A percentile compares a stretch with the other conserved stretches of the same genome.
These are phyloP conservation scores for Vidua chalybeata DNA, from an alignment of 2,113 vertebrate genomes.

Conservation along the genomic window DNA sequence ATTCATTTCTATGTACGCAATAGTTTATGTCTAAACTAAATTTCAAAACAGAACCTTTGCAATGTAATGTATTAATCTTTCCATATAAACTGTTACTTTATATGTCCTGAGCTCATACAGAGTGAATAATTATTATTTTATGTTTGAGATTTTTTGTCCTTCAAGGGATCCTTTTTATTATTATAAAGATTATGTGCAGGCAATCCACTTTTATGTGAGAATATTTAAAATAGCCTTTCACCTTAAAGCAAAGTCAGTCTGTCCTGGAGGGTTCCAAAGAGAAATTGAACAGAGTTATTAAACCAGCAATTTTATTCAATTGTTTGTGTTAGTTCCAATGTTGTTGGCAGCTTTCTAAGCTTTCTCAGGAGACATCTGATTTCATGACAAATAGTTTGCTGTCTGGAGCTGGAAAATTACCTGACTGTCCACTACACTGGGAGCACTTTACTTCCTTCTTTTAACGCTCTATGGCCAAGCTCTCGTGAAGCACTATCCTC, in stretches of 20 bases:
- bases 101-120: not conserved
- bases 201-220: not conserved
- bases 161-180: not conserved
- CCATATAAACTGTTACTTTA: not conserved
- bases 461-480: not conserved
- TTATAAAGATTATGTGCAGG: not conserved
- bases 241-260: not conserved
- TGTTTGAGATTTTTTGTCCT: not conserved
- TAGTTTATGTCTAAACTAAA: not conserved
- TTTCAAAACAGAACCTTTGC: not conserved
- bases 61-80: not conserved
- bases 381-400: constrained; percentile 60
- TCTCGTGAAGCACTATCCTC: accelerated
- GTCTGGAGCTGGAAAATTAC: constrained; percentile 28
- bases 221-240: not conserved
- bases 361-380: constrained; percentile 67
- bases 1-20: not conserved
- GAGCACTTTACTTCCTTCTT: not conserved
- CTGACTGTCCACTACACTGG: not conserved
- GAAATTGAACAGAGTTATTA: not conserved
- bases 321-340: not conserved
- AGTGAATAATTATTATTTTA: not conserved
- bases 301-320: not conserved
- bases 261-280: not conserved
- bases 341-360: not conserved